Base-by-base conservation (phyloP, 2,888 invertebrate species). In the Cephus spinipes region DNA sequence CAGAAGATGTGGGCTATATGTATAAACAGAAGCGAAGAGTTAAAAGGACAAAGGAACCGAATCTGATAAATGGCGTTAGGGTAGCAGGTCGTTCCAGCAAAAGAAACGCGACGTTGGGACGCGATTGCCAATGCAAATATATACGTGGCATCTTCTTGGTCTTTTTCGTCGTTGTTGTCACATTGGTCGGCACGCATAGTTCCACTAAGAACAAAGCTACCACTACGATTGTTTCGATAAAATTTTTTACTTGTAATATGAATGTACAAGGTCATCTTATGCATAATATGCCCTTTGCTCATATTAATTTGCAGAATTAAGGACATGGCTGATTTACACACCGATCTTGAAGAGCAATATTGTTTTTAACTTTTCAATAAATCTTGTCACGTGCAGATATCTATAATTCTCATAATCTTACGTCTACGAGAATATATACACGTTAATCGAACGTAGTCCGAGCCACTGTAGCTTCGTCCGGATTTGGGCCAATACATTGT, bases 51-150 rank as follows among this genome's bases (percentile, higher is more conserved):
- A 79, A 77, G 75, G 76, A 78, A 80, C 74, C 68, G 80, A 79
- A 79, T 79, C 80, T 79, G 80, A 80, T 80, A 80, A 80, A 79
- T 79, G 77, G 79, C 73, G 12, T 69, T 11, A 74, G 78, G 71
- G 31, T 71, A 71, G 31, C 71, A 33, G 71, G 71, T 74, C 35
- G 75, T 34, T 76, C n/a, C 33, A 76, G 34, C 30, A 73, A 36
- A 68, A 69, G 40, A 32, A 55, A 68, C 69, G 69, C 33, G 76
- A 55, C 35, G 69, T 32, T 40, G 76, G 73, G 74, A 69, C 73
- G 73, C 77, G 77, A 75, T 77, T 74, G 77, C 68, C 34, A 73
- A 80, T 80, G 80, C 80, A 80, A 80, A 80, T 80, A 73, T 79
- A 79, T 80, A 75, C 78, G 68, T 55, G 55, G 55, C 23, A 55